These are phyloP conservation scores for Ceyx melanurus DNA, from an alignment of 2,113 vertebrate genomes.

Conservation along the genomic window DNA sequence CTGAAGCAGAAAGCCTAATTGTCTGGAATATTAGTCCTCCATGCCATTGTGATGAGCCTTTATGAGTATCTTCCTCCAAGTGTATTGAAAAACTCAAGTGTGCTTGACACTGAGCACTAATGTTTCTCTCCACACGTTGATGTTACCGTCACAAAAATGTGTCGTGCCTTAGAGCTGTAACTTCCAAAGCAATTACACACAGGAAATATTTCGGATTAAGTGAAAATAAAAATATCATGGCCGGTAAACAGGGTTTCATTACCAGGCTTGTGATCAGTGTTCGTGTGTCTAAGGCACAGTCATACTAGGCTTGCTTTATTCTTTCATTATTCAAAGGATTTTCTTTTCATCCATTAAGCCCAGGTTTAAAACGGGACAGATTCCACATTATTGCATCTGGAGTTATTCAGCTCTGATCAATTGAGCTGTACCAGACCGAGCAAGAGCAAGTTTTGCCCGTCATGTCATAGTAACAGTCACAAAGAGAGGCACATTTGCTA, in stretches of 20 bases:
- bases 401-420: background rate
- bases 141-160: conserved; percentile 68
- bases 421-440: background rate
- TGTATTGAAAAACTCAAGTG: conserved; percentile 73
- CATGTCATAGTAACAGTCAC: background rate
- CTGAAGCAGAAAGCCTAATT: conserved; percentile 74
- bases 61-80: conserved; percentile 60
- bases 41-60: conserved; percentile 46
- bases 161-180: conserved; percentile 70
- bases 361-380: background rate
- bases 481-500: background rate
- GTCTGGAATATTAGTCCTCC: conserved; percentile 68
- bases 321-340: background rate
- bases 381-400: conserved; percentile 15
- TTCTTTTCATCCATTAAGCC: background rate
- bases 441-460: background rate
- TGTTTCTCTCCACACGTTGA: conserved; percentile 44
- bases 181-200: conserved; percentile 67
- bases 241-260: conserved; percentile 51
- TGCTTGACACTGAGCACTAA: conserved; percentile 71
- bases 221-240: conserved; percentile 71
- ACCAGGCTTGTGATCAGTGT: background rate
- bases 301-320: background rate
- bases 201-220: conserved; percentile 67
- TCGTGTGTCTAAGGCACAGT: background rate